A percentile compares a stretch with the other conserved stretches of the same genome.
Evolutionary conservation across 2,888 invertebrate species (phyloP).

Genomic region (Ectemnius continuus): DNA sequence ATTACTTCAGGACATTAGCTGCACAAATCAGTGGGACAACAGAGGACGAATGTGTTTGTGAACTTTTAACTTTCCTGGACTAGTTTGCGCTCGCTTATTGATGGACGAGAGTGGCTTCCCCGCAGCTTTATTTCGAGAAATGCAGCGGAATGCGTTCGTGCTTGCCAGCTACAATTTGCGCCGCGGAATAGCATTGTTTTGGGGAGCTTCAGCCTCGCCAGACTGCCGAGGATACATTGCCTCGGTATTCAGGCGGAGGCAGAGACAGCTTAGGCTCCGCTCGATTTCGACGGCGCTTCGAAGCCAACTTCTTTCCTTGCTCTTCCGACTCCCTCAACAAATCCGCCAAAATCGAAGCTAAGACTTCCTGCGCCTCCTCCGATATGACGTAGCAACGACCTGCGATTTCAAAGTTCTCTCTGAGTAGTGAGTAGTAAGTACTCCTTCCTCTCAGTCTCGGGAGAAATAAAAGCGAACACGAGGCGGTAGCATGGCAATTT

Average conservation of each 20-base stretch:
- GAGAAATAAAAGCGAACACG: too few relatives aligned
- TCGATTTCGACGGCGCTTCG: conserved; percentile 71
- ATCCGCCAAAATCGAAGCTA: conserved; percentile 59
- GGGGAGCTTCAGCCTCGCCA: not conserved
- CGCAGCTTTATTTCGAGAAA: too few relatives aligned
- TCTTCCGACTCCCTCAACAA: conserved; percentile 73
- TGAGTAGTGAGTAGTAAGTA: too few relatives aligned
- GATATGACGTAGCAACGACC: conserved; percentile 3
- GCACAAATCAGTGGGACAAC: too few relatives aligned
- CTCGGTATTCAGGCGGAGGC: conserved; percentile 61
- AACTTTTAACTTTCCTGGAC: too few relatives aligned
- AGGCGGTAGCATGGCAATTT: too few relatives aligned
- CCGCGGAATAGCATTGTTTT: not conserved
- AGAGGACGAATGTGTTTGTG: too few relatives aligned
- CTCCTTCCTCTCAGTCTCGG: too few relatives aligned
- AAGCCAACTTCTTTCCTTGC: conserved; percentile 71
- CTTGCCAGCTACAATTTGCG: not conserved
- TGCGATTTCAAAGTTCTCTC: not conserved
- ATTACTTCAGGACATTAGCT: not conserved
- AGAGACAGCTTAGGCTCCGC: conserved; percentile 70
- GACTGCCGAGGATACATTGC: not conserved
- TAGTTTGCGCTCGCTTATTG: not conserved
- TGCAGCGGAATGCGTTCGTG: too few relatives aligned
- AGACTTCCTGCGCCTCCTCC: not conserved
- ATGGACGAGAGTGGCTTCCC: not conserved